Percentiles rank a stretch among this genome's conserved stretches.
These are phyloP conservation scores for Chaenodraco wilsoni DNA, from an alignment of 2,797 vertebrate species.

Conservation along the genomic window DNA sequence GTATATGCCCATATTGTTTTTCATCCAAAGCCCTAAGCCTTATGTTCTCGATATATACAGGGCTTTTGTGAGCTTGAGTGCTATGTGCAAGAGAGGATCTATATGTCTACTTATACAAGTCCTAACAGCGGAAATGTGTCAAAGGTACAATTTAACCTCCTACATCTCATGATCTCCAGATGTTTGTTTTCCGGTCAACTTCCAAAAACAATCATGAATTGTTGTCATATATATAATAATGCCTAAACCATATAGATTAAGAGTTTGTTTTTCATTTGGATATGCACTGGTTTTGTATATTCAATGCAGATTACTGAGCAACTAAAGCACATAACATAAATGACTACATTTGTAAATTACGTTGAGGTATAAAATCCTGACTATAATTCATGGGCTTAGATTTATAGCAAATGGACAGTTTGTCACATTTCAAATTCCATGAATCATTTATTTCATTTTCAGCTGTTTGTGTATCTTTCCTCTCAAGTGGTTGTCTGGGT, in stretches of 20 bases:
- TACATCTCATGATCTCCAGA: slow-evolving; percentile 71
- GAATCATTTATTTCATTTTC: slow-evolving; percentile 29
- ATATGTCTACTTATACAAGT: slow-evolving; percentile 6
- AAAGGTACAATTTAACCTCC: slow-evolving; percentile 51
- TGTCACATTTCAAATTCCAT: slow-evolving; percentile 7
- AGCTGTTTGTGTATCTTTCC: slow-evolving; percentile 13
- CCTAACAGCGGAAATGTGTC: slow-evolving; percentile 32
- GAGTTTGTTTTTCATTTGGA: slow-evolving; percentile 23
- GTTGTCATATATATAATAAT: slow-evolving; percentile 10
- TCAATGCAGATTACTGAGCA: slow-evolving; percentile 20
- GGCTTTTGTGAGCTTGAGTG: slow-evolving; percentile 11
- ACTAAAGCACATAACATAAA: background rate
- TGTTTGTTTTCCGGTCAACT: slow-evolving; percentile 56
- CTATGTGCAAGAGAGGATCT: background rate
- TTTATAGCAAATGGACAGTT: background rate
- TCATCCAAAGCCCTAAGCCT: slow-evolving; percentile 29
- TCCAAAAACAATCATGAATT: slow-evolving; percentile 47
- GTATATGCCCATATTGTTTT: slow-evolving; percentile 14
- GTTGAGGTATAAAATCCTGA: background rate
- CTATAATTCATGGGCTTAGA: background rate
- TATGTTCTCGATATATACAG: background rate
- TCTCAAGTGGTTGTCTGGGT: slow-evolving; percentile 20
- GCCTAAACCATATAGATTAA: slow-evolving; percentile 48
- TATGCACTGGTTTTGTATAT: slow-evolving; percentile 4
- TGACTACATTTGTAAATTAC: slow-evolving; percentile 27